Evolutionary conservation across 2,113 vertebrate species (phyloP).

Genomic region (Microtus oregoni): DNA sequence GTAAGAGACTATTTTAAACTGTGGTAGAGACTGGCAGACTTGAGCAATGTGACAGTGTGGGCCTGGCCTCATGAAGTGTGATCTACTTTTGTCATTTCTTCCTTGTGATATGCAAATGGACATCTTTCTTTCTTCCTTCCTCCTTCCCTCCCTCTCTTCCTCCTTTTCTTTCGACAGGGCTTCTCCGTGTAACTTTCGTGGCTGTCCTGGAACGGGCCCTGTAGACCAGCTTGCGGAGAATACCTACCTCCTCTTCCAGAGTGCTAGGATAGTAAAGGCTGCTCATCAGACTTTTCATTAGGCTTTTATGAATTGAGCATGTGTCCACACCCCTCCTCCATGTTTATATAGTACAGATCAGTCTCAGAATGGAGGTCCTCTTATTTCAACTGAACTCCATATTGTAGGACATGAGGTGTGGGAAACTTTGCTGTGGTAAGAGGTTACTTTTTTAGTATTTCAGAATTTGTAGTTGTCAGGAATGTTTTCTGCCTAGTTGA

Average conservation of each 20-base stretch:
- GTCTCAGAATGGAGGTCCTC: neutral
- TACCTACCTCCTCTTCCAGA: neutral
- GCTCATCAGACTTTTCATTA: neutral
- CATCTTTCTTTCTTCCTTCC: neutral
- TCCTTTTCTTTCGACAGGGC: neutral
- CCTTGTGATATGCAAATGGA: neutral
- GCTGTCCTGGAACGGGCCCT: too few species aligned
- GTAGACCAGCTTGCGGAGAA: neutral
- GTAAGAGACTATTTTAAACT: slow-evolving; percentile 41
- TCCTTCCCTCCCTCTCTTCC: too few species aligned
- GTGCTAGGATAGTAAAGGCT: neutral
- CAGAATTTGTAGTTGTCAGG: slow-evolving; percentile 37
- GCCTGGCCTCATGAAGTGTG: neutral
- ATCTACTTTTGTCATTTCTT: slow-evolving; percentile 29
- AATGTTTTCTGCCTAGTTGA: neutral
- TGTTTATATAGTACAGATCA: neutral
- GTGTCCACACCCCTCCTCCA: neutral
- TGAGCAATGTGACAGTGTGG: neutral
- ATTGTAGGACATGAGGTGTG: neutral
- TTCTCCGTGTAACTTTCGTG: neutral
- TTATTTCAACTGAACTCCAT: neutral
- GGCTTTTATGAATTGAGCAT: slow-evolving; percentile 32
- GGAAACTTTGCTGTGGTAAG: neutral
- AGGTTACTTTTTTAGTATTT: neutral
- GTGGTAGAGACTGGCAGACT: neutral